phyloP scores from a whole-genome alignment of 1,140 invertebrate genomes.

The Lineus longissimus region DNA sequence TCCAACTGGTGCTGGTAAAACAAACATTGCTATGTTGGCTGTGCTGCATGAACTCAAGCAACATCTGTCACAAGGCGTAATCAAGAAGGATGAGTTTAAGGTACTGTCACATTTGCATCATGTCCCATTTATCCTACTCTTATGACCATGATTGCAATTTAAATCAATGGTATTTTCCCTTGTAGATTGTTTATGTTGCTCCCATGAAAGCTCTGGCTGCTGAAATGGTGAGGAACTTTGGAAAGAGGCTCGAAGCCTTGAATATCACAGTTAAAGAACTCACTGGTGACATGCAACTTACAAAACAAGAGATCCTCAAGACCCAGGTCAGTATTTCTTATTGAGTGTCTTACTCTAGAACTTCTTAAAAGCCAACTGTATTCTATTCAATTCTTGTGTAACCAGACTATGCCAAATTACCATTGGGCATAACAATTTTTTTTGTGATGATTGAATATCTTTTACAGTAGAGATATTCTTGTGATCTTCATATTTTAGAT shows the following conservation, averaged over 20 bases:
- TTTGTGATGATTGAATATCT: neutral
- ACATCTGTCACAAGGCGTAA: slow-evolving; percentile 67
- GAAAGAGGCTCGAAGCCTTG: slow-evolving; percentile 69
- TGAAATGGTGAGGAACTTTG: slow-evolving; percentile 96
- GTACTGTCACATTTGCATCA: slow-evolving; percentile 54
- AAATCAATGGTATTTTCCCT: slow-evolving; percentile 13
- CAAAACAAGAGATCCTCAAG: slow-evolving; percentile 87
- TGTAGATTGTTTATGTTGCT: slow-evolving; percentile 93
- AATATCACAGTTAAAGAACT: slow-evolving; percentile 85
- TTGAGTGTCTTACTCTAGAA: too few relatives aligned
- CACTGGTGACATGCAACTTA: slow-evolving; percentile 97
- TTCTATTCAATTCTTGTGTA: neutral
- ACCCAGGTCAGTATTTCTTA: slow-evolving; percentile 71
- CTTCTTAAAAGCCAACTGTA: too few relatives aligned
- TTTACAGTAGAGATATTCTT: too few relatives aligned
- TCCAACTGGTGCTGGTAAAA: slow-evolving; percentile 68
- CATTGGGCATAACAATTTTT: neutral
- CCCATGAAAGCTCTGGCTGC: slow-evolving; percentile 99
- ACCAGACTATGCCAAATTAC: neutral
- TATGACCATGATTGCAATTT: too few relatives aligned
- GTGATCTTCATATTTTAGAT: too few relatives aligned
- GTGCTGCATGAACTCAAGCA: slow-evolving; percentile 86
- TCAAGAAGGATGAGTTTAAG: slow-evolving; percentile 92
- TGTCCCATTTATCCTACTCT: too few relatives aligned
- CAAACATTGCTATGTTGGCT: slow-evolving; percentile 93